Base-by-base conservation (phyloP, 2,113 vertebrate species). In the Hemichromis elongatus region DNA sequence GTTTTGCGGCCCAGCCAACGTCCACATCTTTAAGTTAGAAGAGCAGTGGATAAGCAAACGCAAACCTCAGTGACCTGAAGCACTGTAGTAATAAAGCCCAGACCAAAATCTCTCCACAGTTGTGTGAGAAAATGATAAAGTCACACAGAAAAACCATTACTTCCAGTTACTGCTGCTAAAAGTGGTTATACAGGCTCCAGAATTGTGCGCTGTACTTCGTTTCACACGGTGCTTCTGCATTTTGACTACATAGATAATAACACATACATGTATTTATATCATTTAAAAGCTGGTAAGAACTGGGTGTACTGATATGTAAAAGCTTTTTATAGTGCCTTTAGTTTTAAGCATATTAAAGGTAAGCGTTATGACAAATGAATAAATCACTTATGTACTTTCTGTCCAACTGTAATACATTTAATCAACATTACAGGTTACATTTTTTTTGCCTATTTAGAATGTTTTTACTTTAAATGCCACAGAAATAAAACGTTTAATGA, bases 151-250 rank as follows among this genome's bases (percentile, higher is more conserved):
- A 47, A 73, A 73, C 68, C 21, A 18, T 73, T 47, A 47, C 66
- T 73, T 68, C 4, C 21, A 24, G 37, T 68, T 68, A 24, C n/a
- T 40, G n/a, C 7, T 73, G 24, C 40, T 28, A 28, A 47, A 47
- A 18, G 42, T 73, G 40, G 42, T 28, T 47, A 18, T 28, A 73
- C 24, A 47, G 9, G 2, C 9, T 28, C 8, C 40, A 47, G 40
- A 28, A 68, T 68, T 0, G n/a, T 45, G 63, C n/a, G 0, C 4
- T 0, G 11, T 21, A 37, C 61, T 13, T 66, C 5, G 6, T 7
- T 73, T 18, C 18, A 47, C 40, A 47, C 1, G 6, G 3, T 47
- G 3, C 40, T 19, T 73, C 42, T 28, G 24, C 68, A 28, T 47
- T 73, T 47, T 47, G 14, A 47, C 3, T 42, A 5, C 7, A 45